phyloP scores from a whole-genome alignment of 1,140 invertebrate species.

The Streblospio benedicti region DNA sequence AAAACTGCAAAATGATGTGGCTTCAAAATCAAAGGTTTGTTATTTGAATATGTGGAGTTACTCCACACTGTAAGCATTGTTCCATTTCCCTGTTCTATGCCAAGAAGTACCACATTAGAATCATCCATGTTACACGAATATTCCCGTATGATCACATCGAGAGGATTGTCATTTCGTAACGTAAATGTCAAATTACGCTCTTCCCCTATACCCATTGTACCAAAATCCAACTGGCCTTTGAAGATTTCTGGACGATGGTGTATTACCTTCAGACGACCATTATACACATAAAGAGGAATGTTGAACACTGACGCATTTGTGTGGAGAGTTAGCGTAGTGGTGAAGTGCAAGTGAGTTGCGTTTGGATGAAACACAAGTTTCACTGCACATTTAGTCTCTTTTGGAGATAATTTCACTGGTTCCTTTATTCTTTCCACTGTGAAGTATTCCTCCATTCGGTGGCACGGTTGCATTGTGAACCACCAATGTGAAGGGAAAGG shows the following conservation, averaged over 20 bases:
- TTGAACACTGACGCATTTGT: conserved; percentile 65
- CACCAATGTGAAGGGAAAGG: conserved; percentile 60
- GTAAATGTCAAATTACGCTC: conserved; percentile 61
- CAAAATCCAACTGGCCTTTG: conserved; percentile 61
- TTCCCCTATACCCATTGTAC: conserved; percentile 61
- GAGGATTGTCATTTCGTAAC: conserved; percentile 67
- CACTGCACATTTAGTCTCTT: conserved; percentile 53
- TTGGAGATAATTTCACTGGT: conserved; percentile 56
- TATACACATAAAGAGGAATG: conserved; percentile 65
- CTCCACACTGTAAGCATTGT: conserved; percentile 39
- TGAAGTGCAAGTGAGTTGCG: conserved; percentile 55
- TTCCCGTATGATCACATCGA: conserved; percentile 53
- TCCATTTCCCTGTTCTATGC: conserved; percentile 58
- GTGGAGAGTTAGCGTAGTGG: conserved; percentile 57
- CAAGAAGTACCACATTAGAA: conserved; percentile 59
- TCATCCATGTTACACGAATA: conserved; percentile 62
- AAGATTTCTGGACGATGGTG: conserved; percentile 48
- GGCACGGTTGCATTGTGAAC: conserved; percentile 62
- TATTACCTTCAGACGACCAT: conserved; percentile 57
- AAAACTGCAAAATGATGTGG: conserved; percentile 63
- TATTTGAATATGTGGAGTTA: background rate
- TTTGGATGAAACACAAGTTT: conserved; percentile 54
- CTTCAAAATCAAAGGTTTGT: conserved; percentile 31
- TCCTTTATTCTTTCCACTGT: conserved; percentile 50
- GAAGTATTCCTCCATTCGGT: conserved; percentile 54